Evolutionary conservation across 2,888 invertebrate species (phyloP), one percentile per base, ranked within the genome.

Genomic region (Elegia similella): DNA sequence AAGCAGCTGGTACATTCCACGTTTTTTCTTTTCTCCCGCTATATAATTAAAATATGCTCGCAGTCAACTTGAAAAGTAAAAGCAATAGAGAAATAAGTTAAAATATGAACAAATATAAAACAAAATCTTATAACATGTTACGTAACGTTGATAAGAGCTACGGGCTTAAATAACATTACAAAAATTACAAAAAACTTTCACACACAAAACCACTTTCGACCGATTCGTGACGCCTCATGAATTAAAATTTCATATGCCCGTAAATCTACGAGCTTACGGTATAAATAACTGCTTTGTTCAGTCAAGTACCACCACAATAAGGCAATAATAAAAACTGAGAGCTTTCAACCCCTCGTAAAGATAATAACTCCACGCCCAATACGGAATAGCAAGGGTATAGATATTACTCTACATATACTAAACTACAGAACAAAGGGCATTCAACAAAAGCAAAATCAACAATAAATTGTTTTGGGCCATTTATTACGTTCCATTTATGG

Each of bases 331-430:
- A 80, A 84, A 86, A 84, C 74, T 78, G 82, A 77, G 79, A 80
- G 84, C 82, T 86, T 83, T 86, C 81, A 87, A 82, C 84, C 84
- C 86, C 85, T 88, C 86, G 80, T 88, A 86, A 86, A 86, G 84
- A 88, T 87, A 86, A 86, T 86, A 85, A 84, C 82, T 76, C 62
- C 72, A 70, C 70, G 73, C 71, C 71, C 70, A 69, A 78, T 73
- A 76, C 78, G 74, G 17, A 34, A 50, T 30, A 30, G 2, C 5
- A 15, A 48, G 47, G 6, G 16, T 34, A 12, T 12, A 17, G 34
- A 16, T 5, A n/a, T 6, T 38, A 38, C n/a, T n/a, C n/a, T n/a
- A n/a, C n/a, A n/a, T n/a, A n/a, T n/a, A n/a, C n/a, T n/a, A n/a
- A n/a, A n/a, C n/a, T n/a, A n/a, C n/a, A 1, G 70, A 69, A 73